phyloP scores from a whole-genome alignment of 2,888 invertebrate genomes.

The Miltochrista miniata region DNA sequence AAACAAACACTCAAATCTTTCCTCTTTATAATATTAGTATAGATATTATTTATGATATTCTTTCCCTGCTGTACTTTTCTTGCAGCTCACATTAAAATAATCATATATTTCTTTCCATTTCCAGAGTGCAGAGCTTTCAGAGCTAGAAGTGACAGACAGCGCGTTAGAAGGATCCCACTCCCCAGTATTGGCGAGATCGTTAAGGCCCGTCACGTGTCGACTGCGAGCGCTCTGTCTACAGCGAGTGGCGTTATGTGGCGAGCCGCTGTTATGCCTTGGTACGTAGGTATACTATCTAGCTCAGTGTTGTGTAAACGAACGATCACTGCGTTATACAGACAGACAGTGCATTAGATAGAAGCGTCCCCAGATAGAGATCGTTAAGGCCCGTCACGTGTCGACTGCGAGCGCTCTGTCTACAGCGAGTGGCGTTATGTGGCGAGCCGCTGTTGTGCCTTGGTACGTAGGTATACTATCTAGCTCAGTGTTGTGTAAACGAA shows the following conservation, averaged over 20 bases:
- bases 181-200: constrained; percentile 88
- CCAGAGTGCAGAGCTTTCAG: constrained; percentile 87
- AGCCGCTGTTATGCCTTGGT: constrained; percentile 90
- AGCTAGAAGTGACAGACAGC: constrained; percentile 85
- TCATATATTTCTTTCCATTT: background rate
- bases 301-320: no score
- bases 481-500: no score
- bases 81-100: no score
- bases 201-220: constrained; percentile 86
- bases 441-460: constrained; percentile 89
- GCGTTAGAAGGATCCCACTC: constrained; percentile 87
- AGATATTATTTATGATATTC: no score
- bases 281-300: constrained; percentile 23
- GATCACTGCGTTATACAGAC: no score
- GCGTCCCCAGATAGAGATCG: constrained; percentile 87
- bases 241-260: constrained; percentile 88
- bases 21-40: no score
- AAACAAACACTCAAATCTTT: no score
- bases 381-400: constrained; percentile 86
- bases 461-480: constrained; percentile 50
- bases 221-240: constrained; percentile 91
- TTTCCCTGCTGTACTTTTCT: no score
- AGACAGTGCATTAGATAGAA: constrained; percentile 86
- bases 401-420: constrained; percentile 89
- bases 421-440: constrained; percentile 89